Base-by-base conservation (phyloP, 2,113 vertebrate species). In the Chloebia gouldiae region DNA sequence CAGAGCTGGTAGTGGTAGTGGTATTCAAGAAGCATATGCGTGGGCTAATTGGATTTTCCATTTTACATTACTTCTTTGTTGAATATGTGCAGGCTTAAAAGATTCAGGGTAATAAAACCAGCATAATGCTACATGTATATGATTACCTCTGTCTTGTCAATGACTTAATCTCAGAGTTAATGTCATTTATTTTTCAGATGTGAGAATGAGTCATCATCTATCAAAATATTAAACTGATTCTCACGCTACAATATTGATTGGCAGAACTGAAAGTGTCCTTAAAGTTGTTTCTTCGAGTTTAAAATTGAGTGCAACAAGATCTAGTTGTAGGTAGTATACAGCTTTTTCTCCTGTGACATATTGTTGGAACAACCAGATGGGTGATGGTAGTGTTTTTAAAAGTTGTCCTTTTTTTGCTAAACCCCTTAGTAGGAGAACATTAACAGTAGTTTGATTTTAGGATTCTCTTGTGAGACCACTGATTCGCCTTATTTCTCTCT, bases 41-140 rank as follows among this genome's bases (percentile, higher is more conserved):
- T 86, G 79, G 70, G 73, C 92, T 97, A 97, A 97, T 96, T 96
- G 92, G 86, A 96, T 97, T 96, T 96, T 96, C 85, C 76, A 88
- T 92, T 95, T 95, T 93, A 17, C 64, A 78, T 96, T 71, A 73
- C 73, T 95, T 92, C 90, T 87, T 85, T 88, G 95, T 94, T 96
- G 86, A 95, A 75, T 78, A 84, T 37, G 45, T 87, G 72, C 81
- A 93, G 82, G 90, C 84, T 96, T 90, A 87, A 86, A 93, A 90
- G 81, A 94, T 91, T 90, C 86, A 80, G 54, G 53, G 81, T 88
- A 96, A 96, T 96, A 96, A 97, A 96, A 90, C 60, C 49, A 56
- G 66, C 40, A 80, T 85, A 94, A 87, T 93, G 64, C 72, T 94
- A 73, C 86, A 50, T 66, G 76, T 89, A 37, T 78, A 86, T 53